phyloP scores from a whole-genome alignment of 2,888 invertebrate species.

The Diloba caeruleocephala region DNA sequence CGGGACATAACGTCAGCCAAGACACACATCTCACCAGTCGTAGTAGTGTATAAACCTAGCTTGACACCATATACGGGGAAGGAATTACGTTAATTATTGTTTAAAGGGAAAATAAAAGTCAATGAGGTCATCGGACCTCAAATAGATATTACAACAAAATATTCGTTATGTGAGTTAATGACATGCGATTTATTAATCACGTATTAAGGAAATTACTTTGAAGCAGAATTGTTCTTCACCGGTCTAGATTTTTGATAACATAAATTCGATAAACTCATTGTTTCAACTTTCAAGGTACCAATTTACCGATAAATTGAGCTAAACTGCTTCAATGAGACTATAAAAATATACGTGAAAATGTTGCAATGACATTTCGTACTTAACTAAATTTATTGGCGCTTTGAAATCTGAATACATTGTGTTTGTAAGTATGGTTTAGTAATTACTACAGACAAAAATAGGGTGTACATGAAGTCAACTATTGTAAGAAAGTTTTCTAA shows the following conservation, averaged over 20 bases:
- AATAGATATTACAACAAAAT: too few relatives aligned
- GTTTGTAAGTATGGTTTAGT: conserved; percentile 8
- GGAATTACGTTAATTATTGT: neutral
- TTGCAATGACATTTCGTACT: conserved; percentile 16
- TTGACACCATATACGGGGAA: neutral
- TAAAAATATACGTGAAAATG: conserved; percentile 14
- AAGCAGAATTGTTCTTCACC: neutral
- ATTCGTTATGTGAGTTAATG: too few relatives aligned
- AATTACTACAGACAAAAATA: conserved; percentile 19
- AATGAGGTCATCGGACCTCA: neutral
- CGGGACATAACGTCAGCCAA: conserved; percentile 18
- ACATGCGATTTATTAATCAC: neutral
- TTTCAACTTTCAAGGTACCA: conserved; percentile 8
- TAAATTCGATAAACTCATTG: conserved; percentile 31
- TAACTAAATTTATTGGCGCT: conserved; percentile 33
- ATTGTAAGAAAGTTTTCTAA: conserved; percentile 22
- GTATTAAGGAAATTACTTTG: neutral
- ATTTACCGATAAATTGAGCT: conserved; percentile 16
- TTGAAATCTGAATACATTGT: conserved; percentile 25
- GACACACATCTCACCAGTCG: conserved; percentile 4
- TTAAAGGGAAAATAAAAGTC: neutral
- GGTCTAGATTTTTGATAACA: conserved; percentile 14
- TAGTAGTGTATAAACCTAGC: conserved; percentile 7
- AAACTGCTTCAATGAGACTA: conserved; percentile 16
- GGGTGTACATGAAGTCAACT: conserved; percentile 8